A percentile compares a stretch with the other conserved stretches of the same genome.
Evolutionary conservation across 2,888 invertebrate species (phyloP).

Genomic region (Clanis bilineata): DNA sequence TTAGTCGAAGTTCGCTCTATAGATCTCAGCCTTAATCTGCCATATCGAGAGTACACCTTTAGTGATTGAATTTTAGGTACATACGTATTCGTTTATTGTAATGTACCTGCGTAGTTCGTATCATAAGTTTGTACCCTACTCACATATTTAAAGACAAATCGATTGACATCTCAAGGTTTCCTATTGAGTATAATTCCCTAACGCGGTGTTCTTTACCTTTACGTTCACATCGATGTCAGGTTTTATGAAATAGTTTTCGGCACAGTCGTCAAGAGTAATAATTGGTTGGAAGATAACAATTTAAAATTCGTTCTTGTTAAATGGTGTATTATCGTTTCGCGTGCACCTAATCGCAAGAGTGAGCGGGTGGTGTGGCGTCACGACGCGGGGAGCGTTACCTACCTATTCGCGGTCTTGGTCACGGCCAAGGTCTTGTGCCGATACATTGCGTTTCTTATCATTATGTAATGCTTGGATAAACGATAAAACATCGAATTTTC

Average conservation of each 20-base stretch:
- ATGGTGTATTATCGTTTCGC: constrained; percentile 44
- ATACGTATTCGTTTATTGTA: not conserved
- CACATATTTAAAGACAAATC: constrained; percentile 6
- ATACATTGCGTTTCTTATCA: constrained; percentile 52
- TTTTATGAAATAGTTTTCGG: not conserved
- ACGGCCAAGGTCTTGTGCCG: constrained; percentile 76
- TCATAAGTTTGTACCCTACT: no score
- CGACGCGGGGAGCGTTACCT: constrained; percentile 63
- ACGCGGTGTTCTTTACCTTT: not conserved
- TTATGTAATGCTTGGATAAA: constrained; percentile 64
- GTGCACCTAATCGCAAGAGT: constrained; percentile 52
- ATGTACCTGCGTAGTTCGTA: not conserved
- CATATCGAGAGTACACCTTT: not conserved
- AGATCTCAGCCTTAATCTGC: no score
- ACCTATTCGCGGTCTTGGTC: constrained; percentile 62
- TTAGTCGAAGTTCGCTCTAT: no score
- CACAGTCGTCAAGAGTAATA: not conserved
- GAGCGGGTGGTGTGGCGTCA: constrained; percentile 51
- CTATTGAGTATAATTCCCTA: not conserved
- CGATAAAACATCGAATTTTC: constrained; percentile 50
- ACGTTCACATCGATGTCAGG: not conserved
- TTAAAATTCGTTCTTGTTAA: constrained; percentile 26
- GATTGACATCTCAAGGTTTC: constrained; percentile 3
- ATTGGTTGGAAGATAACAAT: constrained; percentile 6
- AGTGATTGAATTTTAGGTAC: not conserved